Evolutionary conservation across 92 coral and sea anemone genomes (phyloP), one percentile per base, ranked within the genome.

Genomic region (Umimayanthus kanabou): DNA sequence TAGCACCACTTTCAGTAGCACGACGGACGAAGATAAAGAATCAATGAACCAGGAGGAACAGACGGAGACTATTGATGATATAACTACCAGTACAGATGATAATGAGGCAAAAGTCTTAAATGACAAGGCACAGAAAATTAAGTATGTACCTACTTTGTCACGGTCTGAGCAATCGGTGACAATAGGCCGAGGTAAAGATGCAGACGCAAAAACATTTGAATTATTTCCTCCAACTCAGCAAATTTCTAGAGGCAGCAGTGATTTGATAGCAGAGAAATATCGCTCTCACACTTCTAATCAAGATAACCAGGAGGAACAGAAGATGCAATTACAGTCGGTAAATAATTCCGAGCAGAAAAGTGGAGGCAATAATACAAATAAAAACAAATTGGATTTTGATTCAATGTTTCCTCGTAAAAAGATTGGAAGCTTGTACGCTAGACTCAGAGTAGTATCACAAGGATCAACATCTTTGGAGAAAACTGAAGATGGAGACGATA

Each of bases 1-100:
- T 40, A 37, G 58, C 7, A 40, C 61, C 1, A 42, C 86, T 66
- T 37, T 42, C 6, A 29, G 33, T 43, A 28, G 70, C 25, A 82
- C 13, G 47, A 26, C 14, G 11, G 57, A 69, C 20, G 86, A 23
- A 23, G 20, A 22, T 23, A 23, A 33, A 39, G 72, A 81, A 25
- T 8, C 14, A 26, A 15, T 43, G n/a, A 83, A 23, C 87, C 28
- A 83, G 28, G 87, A 70, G 4, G 78, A 25, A 20, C 65, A 70
- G 71, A 70, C 87, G 20, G 87, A 83, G 39, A 83, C 78, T 10
- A 47, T 83, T 47, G 87, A 70, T 72, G 42, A 83, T 83, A 74
- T 83, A 22, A 23, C 67, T 16, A 30, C 73, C 15, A 16, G 77
- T 2, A 26, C 78, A 45, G 78, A 70, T 42, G 79, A 83, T 5